Percentiles rank a stretch among this genome's conserved stretches.
These are phyloP conservation scores for Chaitophorus viminalis DNA, from an alignment of 2,888 invertebrate genomes.

Conservation along the genomic window DNA sequence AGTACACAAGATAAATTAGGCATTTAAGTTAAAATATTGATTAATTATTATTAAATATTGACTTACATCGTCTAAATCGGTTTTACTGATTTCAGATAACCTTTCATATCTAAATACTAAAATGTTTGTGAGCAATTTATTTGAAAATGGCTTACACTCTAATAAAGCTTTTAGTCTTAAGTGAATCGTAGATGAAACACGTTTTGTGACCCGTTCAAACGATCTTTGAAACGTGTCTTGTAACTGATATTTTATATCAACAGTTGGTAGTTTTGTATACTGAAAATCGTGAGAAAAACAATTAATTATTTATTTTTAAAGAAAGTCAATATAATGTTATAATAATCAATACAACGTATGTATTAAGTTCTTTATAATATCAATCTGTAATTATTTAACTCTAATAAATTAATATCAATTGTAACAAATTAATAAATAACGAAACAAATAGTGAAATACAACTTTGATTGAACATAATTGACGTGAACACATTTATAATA, in stretches of 20 bases:
- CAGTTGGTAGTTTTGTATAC: not conserved
- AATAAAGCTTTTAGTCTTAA: not conserved
- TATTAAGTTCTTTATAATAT: too few species aligned
- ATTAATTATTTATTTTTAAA: too few species aligned
- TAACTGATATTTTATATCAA: not conserved
- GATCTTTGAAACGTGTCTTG: not conserved
- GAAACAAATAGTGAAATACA: not conserved
- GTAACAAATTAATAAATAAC: not conserved
- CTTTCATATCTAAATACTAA: not conserved
- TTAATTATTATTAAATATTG: not conserved
- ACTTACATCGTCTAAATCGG: not conserved
- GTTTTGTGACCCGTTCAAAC: not conserved
- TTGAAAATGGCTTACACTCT: not conserved
- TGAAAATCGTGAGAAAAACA: not conserved
- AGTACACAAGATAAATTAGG: too few species aligned
- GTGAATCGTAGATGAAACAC: not conserved
- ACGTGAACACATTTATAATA: too few species aligned
- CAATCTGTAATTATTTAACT: not conserved
- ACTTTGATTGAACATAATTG: not conserved
- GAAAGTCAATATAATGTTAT: too few species aligned
- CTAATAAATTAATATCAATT: not conserved
- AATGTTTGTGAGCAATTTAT: not conserved
- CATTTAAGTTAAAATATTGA: too few species aligned
- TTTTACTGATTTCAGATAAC: not conserved
- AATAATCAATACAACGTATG: too few species aligned